Percentiles rank a stretch among this genome's conserved stretches.
Conservation (phyloP, 1,140 invertebrate species). For the Orchesella cincta region DNA sequence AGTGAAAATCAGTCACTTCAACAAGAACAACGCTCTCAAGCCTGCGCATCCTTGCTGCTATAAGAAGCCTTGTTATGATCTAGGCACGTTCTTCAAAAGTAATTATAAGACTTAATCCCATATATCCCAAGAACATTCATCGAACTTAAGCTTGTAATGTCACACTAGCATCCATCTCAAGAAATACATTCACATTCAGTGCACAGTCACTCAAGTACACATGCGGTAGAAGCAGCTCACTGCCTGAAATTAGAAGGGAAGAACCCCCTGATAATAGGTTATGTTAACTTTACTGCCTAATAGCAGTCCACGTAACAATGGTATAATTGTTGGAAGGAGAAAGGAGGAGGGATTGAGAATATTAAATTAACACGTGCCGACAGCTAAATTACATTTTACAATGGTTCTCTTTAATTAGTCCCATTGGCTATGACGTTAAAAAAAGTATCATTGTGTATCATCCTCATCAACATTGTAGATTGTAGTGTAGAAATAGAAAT, state of each 20-base stretch:
- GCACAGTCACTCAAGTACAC: too few species aligned
- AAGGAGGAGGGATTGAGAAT: conserved; percentile 10
- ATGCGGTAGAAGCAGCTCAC: too few species aligned
- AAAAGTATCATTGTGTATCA: conserved; percentile 26
- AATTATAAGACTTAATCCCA: too few species aligned
- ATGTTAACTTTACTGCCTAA: conserved; percentile 8
- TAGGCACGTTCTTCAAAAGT: neutral
- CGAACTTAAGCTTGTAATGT: too few species aligned
- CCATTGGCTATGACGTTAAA: conserved; percentile 2
- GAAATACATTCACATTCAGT: too few species aligned
- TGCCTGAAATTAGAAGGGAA: too few species aligned
- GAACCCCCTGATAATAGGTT: conserved; percentile 29
- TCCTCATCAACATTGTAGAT: neutral
- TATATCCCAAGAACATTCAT: too few species aligned
- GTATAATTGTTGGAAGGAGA: conserved; percentile 4
- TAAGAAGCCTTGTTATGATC: neutral
- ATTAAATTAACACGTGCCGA: conserved; percentile 51
- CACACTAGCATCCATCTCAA: too few species aligned
- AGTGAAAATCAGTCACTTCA: too few species aligned
- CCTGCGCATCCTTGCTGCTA: neutral
- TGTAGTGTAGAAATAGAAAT: neutral
- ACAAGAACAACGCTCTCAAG: too few species aligned
- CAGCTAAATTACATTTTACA: conserved; percentile 28
- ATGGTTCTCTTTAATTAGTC: conserved; percentile 29
- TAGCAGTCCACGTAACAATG: too few species aligned